These are phyloP conservation scores for Seriola dumerili DNA, from an alignment of 2,113 vertebrate species.

Conservation along the genomic window DNA sequence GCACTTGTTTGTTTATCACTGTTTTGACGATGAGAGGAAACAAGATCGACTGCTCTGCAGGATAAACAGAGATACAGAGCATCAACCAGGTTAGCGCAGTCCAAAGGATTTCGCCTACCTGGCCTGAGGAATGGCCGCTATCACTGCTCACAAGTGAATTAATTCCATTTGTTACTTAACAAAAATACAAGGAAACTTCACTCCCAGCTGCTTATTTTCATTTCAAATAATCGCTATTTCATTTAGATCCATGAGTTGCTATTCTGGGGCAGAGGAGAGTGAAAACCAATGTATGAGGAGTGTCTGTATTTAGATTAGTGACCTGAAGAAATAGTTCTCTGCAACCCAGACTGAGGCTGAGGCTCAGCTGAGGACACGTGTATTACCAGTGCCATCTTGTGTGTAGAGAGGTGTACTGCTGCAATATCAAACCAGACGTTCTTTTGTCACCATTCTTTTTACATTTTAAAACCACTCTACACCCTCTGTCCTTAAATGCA, in stretches of 20 bases:
- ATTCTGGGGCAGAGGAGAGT: conserved; percentile 64
- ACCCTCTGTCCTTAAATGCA: conserved; percentile 16
- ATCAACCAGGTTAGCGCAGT: conserved; percentile 61
- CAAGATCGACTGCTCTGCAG: conserved; percentile 55
- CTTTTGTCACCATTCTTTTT: neutral
- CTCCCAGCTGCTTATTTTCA: conserved; percentile 77
- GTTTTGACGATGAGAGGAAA: conserved; percentile 59
- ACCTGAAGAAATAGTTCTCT: conserved; percentile 63
- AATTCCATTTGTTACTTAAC: conserved; percentile 77
- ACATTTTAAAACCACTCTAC: neutral
- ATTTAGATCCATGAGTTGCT: conserved; percentile 71
- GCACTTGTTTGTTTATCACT: conserved; percentile 67
- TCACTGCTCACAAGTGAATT: conserved; percentile 63
- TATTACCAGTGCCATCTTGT: conserved; percentile 83
- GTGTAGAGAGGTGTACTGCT: conserved; percentile 40
- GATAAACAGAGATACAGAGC: conserved; percentile 41
- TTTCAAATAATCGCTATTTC: conserved; percentile 73
- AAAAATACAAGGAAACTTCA: conserved; percentile 69
- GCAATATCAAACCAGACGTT: conserved; percentile 20
- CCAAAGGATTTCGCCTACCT: conserved; percentile 65
- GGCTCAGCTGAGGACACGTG: conserved; percentile 46
- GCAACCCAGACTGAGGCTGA: conserved; percentile 20
- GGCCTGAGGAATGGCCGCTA: conserved; percentile 64
- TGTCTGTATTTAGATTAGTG: conserved; percentile 75
- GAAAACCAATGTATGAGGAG: conserved; percentile 68